A percentile compares a stretch with the other conserved stretches of the same genome.
phyloP scores from a whole-genome alignment of 1,140 invertebrate species.

The Melanaphis sacchari region DNA sequence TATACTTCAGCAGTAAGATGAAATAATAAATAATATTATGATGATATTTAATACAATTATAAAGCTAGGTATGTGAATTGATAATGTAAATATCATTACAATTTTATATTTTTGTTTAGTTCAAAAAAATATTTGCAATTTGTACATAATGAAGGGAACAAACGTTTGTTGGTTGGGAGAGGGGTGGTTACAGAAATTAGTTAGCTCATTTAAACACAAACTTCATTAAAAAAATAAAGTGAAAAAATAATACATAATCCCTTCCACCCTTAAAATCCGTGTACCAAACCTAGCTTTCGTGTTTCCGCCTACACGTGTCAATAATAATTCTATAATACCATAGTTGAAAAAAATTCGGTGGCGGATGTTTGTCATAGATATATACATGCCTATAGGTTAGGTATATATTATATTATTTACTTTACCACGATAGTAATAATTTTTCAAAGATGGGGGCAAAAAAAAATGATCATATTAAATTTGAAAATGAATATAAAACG shows the following conservation, averaged over 20 bases:
- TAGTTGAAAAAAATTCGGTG: neutral
- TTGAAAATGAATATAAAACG: constrained; percentile 18
- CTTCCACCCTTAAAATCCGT: neutral
- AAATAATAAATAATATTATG: too few species aligned
- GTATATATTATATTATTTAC: neutral
- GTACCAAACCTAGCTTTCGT: too few species aligned
- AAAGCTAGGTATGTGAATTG: too few species aligned
- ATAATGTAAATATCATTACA: too few species aligned
- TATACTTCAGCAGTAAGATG: too few species aligned
- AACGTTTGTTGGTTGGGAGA: too few species aligned
- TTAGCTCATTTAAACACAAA: neutral
- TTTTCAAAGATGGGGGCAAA: neutral
- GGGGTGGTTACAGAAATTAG: neutral
- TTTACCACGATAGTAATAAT: neutral
- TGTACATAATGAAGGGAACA: neutral
- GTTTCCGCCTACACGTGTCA: neutral
- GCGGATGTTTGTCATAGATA: neutral
- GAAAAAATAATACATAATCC: neutral
- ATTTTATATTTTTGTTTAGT: too few species aligned
- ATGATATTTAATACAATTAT: too few species aligned
- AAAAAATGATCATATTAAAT: neutral
- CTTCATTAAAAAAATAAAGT: neutral
- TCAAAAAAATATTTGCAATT: too few species aligned
- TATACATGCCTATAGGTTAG: neutral
- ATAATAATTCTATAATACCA: neutral